A percentile compares a stretch with the other conserved stretches of the same genome.
Evolutionary conservation across 2,113 vertebrate genomes (phyloP).

Genomic region (Elanoides forficatus): DNA sequence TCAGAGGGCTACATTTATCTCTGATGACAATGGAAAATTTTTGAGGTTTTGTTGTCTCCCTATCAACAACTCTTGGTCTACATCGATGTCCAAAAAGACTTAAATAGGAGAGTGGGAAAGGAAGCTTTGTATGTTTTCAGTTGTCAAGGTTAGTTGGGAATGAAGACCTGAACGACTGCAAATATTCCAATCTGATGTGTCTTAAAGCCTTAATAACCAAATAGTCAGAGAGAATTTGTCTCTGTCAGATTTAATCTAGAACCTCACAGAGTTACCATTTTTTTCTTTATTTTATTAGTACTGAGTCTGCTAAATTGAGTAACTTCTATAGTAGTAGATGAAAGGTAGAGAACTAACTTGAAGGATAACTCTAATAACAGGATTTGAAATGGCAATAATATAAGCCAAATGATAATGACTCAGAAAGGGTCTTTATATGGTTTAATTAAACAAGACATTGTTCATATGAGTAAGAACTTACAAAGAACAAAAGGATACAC

Average conservation of each 20-base stretch:
- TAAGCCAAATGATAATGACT: background rate
- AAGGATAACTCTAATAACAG: background rate
- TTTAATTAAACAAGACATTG: background rate
- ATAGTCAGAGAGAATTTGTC: background rate
- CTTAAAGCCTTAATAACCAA: background rate
- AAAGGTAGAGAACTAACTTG: background rate
- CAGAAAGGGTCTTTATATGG: background rate
- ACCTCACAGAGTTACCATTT: background rate
- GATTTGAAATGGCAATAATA: background rate
- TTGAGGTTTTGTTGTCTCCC: background rate
- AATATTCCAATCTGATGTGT: background rate
- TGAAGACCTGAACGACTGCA: background rate
- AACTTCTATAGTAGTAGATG: background rate
- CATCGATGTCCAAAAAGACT: background rate
- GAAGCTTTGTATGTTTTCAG: background rate
- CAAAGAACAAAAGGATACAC: background rate
- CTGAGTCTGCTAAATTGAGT: background rate
- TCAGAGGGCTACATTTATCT: background rate
- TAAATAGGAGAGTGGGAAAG: background rate
- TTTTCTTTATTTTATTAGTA: background rate
- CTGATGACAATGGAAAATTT: background rate
- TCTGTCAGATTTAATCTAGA: background rate
- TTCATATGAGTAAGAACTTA: background rate
- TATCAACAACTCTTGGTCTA: background rate
- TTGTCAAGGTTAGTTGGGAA: background rate